Conservation (phyloP, 2,888 invertebrate genomes). For the Chalcis sispes region DNA sequence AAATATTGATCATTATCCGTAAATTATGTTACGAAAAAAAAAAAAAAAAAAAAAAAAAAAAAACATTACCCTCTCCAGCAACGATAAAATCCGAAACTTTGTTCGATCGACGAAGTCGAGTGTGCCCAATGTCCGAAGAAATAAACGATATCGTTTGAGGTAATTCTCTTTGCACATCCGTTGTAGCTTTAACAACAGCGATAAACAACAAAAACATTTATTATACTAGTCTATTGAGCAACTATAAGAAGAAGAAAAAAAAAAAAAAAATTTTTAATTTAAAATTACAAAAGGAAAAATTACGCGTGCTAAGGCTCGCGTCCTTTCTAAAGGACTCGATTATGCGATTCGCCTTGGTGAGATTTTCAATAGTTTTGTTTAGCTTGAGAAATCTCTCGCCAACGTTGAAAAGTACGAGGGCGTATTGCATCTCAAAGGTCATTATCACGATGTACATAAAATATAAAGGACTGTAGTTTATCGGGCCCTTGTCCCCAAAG, state of each 20-base stretch:
- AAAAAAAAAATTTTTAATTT: no score
- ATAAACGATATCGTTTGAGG: slow-evolving; percentile 12
- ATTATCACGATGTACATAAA: slow-evolving; percentile 80
- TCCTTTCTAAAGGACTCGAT: slow-evolving; percentile 64
- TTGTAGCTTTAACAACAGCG: slow-evolving; percentile 16
- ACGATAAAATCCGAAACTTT: slow-evolving; percentile 45
- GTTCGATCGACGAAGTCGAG: slow-evolving; percentile 39
- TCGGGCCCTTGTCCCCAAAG: slow-evolving; percentile 67
- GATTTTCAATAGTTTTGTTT: slow-evolving; percentile 78
- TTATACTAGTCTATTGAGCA: background rate
- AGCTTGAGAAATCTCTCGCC: slow-evolving; percentile 78
- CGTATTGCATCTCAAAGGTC: slow-evolving; percentile 80
- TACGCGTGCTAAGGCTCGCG: slow-evolving; percentile 18
- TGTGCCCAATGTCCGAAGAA: slow-evolving; percentile 34
- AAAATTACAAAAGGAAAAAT: no score
- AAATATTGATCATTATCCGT: background rate
- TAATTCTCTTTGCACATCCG: slow-evolving; percentile 27
- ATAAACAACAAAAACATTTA: background rate
- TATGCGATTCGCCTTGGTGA: slow-evolving; percentile 64
- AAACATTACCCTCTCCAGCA: slow-evolving; percentile 29
- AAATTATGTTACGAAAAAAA: background rate
- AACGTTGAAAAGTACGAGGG: slow-evolving; percentile 79
- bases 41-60: background rate
- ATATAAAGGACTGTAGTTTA: slow-evolving; percentile 80
- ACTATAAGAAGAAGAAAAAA: no score